Conservation (phyloP, 2,113 vertebrate genomes). For the Pogonocichla stellata region DNA sequence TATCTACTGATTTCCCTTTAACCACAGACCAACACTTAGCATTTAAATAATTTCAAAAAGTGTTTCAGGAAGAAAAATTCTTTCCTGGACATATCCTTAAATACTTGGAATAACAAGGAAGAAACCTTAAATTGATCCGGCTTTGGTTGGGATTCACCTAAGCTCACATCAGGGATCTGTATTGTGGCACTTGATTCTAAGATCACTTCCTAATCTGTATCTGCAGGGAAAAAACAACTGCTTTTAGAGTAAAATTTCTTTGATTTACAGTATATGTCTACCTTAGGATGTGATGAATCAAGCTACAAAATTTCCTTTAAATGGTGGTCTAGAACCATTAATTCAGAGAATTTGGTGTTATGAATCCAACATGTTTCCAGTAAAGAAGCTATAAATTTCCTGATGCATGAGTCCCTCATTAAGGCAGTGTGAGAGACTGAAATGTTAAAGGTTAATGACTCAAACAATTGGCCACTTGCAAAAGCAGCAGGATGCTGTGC, state of each 20-base stretch:
- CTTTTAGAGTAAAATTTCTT: background rate
- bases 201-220: background rate
- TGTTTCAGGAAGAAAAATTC: background rate
- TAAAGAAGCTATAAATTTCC: background rate
- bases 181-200: background rate
- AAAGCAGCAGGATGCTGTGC: background rate
- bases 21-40: background rate
- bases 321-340: background rate
- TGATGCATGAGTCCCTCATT: background rate
- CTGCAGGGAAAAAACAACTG: background rate
- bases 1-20: background rate
- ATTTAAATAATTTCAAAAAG: background rate
- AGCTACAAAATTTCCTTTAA: background rate
- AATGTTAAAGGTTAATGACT: background rate
- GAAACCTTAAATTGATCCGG: background rate
- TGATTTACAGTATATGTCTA: background rate
- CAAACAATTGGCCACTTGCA: background rate
- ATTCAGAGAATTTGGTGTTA: background rate
- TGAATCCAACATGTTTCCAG: background rate
- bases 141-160: background rate
- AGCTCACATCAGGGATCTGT: background rate
- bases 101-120: background rate
- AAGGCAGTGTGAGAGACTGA: background rate
- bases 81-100: background rate
- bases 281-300: background rate